phyloP scores from a whole-genome alignment of 2,888 invertebrate species.

The Eristalinus aeneus region DNA sequence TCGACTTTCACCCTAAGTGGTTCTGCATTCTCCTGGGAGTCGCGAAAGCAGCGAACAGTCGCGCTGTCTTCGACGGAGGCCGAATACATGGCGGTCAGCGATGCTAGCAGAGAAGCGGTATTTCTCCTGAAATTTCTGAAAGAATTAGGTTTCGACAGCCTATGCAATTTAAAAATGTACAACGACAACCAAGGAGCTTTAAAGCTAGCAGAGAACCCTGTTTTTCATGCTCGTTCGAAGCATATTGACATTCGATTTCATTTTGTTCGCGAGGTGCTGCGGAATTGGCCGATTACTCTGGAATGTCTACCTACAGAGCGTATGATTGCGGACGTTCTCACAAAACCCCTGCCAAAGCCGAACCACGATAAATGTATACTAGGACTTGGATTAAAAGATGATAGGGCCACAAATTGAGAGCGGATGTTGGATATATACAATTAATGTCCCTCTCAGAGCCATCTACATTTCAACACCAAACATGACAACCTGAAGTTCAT shows the following conservation, averaged over 20 bases:
- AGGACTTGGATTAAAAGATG: neutral
- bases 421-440: neutral
- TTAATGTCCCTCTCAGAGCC: neutral
- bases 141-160: slow-evolving; percentile 2
- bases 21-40: slow-evolving; percentile 66
- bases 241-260: slow-evolving; percentile 66
- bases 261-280: slow-evolving; percentile 50
- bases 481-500: no score
- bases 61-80: slow-evolving; percentile 67
- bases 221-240: slow-evolving; percentile 57
- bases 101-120: slow-evolving; percentile 61
- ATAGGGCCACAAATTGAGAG: neutral
- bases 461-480: neutral
- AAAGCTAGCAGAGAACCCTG: slow-evolving; percentile 35
- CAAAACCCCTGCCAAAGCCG: slow-evolving; percentile 35
- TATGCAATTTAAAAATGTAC: slow-evolving; percentile 33
- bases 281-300: slow-evolving; percentile 28
- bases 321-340: slow-evolving; percentile 66
- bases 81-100: slow-evolving; percentile 64
- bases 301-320: slow-evolving; percentile 57
- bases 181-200: slow-evolving; percentile 68
- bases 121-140: slow-evolving; percentile 43
- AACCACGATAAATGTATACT: neutral
- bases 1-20: slow-evolving; percentile 61
- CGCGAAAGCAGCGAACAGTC: slow-evolving; percentile 64